These are phyloP conservation scores for Oscheius onirici DNA, from an alignment of 2,888 invertebrate genomes.

Conservation along the genomic window DNA sequence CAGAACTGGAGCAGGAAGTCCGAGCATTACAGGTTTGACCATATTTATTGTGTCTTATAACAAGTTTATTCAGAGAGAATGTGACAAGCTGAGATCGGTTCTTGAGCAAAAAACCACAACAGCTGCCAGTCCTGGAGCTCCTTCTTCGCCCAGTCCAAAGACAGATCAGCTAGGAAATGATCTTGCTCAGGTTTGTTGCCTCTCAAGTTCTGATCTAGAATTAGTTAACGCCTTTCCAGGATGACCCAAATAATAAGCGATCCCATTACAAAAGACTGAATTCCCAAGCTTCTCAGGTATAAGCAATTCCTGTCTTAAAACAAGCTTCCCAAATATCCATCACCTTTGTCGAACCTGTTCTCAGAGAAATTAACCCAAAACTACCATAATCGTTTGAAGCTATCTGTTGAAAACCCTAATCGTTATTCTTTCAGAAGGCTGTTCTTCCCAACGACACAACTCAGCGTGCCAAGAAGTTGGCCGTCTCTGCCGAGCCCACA, in stretches of 20 bases:
- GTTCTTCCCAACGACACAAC: constrained; percentile 40
- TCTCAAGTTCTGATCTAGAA: neutral
- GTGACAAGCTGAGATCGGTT: constrained; percentile 75
- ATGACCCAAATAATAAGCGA: neutral
- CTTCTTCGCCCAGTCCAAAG: constrained; percentile 48
- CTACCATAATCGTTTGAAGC: neutral
- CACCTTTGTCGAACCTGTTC: neutral
- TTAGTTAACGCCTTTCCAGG: neutral
- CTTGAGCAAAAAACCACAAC: constrained; percentile 73
- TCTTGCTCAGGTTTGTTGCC: constrained; percentile 65
- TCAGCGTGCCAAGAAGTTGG: constrained; percentile 73
- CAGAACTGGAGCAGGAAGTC: constrained; percentile 73
- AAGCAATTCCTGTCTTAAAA: neutral
- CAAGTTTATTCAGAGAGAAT: constrained; percentile 65
- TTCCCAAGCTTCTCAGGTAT: neutral
- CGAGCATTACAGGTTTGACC: constrained; percentile 63
- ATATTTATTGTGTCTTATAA: neutral
- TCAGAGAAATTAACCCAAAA: neutral
- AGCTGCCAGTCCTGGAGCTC: constrained; percentile 56
- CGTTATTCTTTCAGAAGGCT: constrained; percentile 42
- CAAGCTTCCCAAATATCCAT: no score
- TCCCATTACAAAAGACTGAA: neutral
- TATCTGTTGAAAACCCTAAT: neutral
- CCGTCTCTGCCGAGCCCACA: constrained; percentile 73
- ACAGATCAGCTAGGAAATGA: constrained; percentile 71